Percentiles rank a stretch among this genome's conserved stretches.
These are phyloP conservation scores for Elymnias hypermnestra DNA, from an alignment of 1,140 invertebrate genomes.

Conservation along the genomic window DNA sequence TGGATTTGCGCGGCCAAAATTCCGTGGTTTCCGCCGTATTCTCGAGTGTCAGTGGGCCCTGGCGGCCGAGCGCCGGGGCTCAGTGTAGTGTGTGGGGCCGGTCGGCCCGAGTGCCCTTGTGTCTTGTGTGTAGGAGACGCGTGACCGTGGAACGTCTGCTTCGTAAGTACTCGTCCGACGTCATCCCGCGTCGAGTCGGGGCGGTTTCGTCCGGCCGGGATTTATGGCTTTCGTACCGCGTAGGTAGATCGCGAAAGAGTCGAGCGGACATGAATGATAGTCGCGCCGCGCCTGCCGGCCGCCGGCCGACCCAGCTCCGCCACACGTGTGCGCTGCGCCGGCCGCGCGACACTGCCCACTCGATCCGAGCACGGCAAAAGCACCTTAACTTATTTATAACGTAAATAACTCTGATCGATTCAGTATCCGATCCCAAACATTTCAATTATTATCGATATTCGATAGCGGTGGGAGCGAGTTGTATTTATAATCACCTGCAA, in stretches of 20 bases:
- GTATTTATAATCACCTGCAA: too few relatives aligned
- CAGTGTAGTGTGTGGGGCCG: conserved; percentile 62
- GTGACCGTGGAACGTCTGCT: conserved; percentile 61
- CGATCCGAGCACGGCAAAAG: too few relatives aligned
- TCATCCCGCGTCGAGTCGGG: conserved; percentile 27
- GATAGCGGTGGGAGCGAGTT: too few relatives aligned
- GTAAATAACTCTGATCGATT: too few relatives aligned
- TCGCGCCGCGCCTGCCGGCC: conserved; percentile 39
- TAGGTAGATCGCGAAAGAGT: conserved; percentile 43
- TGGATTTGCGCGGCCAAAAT: conserved; percentile 71
- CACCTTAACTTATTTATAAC: too few relatives aligned
- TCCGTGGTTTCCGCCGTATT: conserved; percentile 64
- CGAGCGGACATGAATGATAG: conserved; percentile 52
- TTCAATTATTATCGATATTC: too few relatives aligned
- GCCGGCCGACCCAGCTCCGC: conserved; percentile 15
- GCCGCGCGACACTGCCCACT: too few relatives aligned
- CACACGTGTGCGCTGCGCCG: conserved; percentile 26
- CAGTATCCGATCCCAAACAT: too few relatives aligned
- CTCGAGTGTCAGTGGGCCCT: conserved; percentile 59
- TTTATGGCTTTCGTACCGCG: conserved; percentile 31
- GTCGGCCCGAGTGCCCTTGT: conserved; percentile 64
- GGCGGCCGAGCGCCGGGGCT: conserved; percentile 34
- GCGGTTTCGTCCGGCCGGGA: conserved; percentile 31
- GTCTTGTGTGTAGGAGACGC: conserved; percentile 65
- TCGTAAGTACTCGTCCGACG: conserved; percentile 59